Evolutionary conservation across 2,113 vertebrate genomes (phyloP).

Genomic region (Alaudala cheleensis): DNA sequence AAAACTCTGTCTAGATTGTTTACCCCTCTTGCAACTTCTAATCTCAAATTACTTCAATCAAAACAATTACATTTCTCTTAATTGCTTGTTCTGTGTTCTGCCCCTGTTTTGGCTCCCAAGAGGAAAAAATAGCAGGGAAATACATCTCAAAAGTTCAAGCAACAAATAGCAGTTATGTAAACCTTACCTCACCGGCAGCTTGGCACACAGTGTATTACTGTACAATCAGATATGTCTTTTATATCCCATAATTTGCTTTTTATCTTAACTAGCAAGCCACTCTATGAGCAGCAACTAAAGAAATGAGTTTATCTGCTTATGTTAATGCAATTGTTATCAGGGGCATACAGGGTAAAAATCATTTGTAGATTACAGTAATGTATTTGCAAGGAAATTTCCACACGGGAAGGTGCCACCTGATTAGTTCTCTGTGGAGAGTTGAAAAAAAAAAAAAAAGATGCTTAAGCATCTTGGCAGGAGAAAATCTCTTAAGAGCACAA

Average conservation of each 20-base stretch:
- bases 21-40: background rate
- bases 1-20: background rate
- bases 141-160: conserved; percentile 45
- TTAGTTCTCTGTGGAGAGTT: background rate
- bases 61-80: background rate
- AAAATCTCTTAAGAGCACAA: conserved; percentile 2
- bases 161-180: conserved; percentile 48
- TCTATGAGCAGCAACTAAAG: conserved; percentile 23
- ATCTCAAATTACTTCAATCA: background rate
- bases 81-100: conserved; percentile 20
- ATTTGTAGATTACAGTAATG: conserved; percentile 46
- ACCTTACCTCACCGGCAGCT: conserved; percentile 49
- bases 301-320: conserved; percentile 41
- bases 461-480: conserved; percentile 21
- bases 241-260: conserved; percentile 54
- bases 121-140: conserved; percentile 13
- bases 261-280: conserved; percentile 63
- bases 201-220: conserved; percentile 42
- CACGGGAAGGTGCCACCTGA: conserved; percentile 28
- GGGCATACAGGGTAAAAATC: conserved; percentile 44
- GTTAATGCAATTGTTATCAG: conserved; percentile 61
- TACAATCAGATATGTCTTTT: conserved; percentile 63
- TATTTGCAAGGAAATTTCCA: conserved; percentile 51
- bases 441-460: background rate
- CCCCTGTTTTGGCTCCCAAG: background rate